Evolutionary conservation across 2,113 vertebrate species (phyloP).

Genomic region (Cromileptes altivelis): DNA sequence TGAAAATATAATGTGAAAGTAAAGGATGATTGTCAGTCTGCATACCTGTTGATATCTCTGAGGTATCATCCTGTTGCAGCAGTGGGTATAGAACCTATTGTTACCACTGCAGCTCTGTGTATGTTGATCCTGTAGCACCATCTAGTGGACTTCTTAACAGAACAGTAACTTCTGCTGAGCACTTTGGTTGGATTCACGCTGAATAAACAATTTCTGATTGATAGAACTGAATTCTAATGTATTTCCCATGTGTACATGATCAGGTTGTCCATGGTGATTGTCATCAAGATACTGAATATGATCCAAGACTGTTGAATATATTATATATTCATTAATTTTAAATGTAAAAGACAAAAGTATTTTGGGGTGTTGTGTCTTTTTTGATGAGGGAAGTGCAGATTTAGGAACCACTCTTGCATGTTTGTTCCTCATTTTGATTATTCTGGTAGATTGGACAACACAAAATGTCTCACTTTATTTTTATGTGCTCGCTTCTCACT

Average conservation of each 20-base stretch:
- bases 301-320: too few species aligned
- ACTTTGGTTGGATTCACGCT: neutral
- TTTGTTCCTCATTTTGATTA: too few species aligned
- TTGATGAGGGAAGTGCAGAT: too few species aligned
- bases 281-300: neutral
- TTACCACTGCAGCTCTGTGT: neutral
- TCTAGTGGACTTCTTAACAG: conserved; percentile 37
- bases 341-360: too few species aligned
- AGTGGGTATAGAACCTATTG: neutral
- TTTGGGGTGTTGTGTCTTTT: too few species aligned
- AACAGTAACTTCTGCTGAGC: neutral
- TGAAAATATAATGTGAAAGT: neutral
- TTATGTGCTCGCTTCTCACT: too few species aligned
- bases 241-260: neutral
- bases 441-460: too few species aligned
- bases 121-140: conserved; percentile 37
- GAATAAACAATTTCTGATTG: neutral
- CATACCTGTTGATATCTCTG: neutral
- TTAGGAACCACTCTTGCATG: too few species aligned
- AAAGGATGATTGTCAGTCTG: neutral
- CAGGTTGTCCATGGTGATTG: neutral
- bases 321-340: too few species aligned
- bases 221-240: neutral
- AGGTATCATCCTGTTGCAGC: neutral
- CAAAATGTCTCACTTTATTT: too few species aligned